Evolutionary conservation across 2,888 invertebrate species (phyloP), one percentile per base, ranked within the genome.

Genomic region (Cryptus armator): DNA sequence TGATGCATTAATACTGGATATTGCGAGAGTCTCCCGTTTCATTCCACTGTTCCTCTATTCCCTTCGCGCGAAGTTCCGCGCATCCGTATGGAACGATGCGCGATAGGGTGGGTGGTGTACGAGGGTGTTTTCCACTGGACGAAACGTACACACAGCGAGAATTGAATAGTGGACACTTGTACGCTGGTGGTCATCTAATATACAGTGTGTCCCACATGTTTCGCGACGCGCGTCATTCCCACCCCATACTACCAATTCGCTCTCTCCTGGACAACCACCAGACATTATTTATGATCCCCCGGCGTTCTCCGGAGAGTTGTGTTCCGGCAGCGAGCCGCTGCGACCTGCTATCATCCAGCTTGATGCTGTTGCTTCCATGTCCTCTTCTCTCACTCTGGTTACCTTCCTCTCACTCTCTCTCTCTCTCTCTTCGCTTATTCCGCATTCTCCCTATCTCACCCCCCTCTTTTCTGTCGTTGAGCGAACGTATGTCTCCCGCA

Each of bases 141-240:
- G 3, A 10, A 37, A 70, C 68, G 74, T 78, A 75, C 81, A 81
- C 81, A 88, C 88, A 86, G 85, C 86, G 87, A 87, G 89, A 90
- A 91, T 90, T 90, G 90, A 90, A 91, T 90, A 88, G 89, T 89
- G 37, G 37, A 88, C 53, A 78, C 72, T 81, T 70, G 81, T 67
- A 81, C 77, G 44, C 32, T 78, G 72, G 62, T 62, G 62, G 84
- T 81, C 84, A 84, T 84, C 74, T 84, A 81, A 84, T 84, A 84
- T 85, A 83, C 72, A 77, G 81, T 78, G 67, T 88, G 89, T 89
- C 87, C 89, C 89, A 88, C 90, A 89, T 91, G 91, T 91, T 90
- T 87, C 87, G 81, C 87, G 86, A 89, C 83, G 87, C 87, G 86
- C 88, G 86, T 87, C 88, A 87, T 87, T 86, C 85, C 79, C 83